Conservation (phyloP, 2,113 vertebrate genomes). For the Psettodes erumei region DNA sequence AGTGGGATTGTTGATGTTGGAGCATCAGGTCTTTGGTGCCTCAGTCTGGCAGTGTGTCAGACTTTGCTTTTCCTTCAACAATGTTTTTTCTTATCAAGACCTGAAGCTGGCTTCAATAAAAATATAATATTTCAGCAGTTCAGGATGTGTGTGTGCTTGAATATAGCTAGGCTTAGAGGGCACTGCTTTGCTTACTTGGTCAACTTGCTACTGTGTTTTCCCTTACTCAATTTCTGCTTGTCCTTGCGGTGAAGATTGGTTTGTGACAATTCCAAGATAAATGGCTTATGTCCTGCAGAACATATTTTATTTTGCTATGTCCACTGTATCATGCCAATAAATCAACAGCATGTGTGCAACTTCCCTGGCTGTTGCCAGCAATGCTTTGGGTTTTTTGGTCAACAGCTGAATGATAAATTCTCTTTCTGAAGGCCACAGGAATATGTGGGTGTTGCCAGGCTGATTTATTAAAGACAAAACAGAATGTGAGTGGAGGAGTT, state of each 20-base stretch:
- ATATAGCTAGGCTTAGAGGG: slow-evolving; percentile 5
- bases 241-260: slow-evolving; percentile 74
- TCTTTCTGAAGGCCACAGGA: slow-evolving; percentile 68
- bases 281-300: slow-evolving; percentile 65
- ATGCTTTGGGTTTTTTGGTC: slow-evolving; percentile 64
- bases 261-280: slow-evolving; percentile 71
- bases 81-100: background rate
- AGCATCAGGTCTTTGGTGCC: background rate
- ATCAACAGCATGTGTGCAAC: slow-evolving; percentile 72
- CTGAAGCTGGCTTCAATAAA: background rate
- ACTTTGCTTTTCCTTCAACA: slow-evolving; percentile 1
- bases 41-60: background rate
- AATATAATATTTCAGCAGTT: background rate
- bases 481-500: slow-evolving; percentile 66
- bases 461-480: slow-evolving; percentile 76
- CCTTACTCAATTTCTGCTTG: slow-evolving; percentile 56
- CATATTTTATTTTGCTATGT: slow-evolving; percentile 78
- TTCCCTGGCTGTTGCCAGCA: slow-evolving; percentile 50
- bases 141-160: background rate
- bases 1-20: slow-evolving; percentile 5
- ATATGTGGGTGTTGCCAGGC: slow-evolving; percentile 57
- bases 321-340: slow-evolving; percentile 76
- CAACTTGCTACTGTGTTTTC: slow-evolving; percentile 43
- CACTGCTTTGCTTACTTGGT: slow-evolving; percentile 61
- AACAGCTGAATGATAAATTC: slow-evolving; percentile 74